Conservation (phyloP, 1,140 invertebrate species). For the Lanistes nyassanus region DNA sequence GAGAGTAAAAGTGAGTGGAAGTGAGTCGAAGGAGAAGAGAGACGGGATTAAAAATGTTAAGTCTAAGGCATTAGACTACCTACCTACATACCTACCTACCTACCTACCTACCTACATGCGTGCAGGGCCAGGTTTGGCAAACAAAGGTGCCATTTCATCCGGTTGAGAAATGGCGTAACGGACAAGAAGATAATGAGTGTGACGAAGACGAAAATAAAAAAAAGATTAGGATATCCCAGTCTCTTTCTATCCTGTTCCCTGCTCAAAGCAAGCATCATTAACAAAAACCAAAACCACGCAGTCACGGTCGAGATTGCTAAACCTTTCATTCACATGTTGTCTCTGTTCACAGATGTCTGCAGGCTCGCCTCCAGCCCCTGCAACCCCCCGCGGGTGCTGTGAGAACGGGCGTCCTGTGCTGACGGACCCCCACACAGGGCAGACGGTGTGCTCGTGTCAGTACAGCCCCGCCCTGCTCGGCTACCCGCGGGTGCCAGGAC, state of each 20-base stretch:
- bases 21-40: slow-evolving; percentile 7
- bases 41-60: background rate
- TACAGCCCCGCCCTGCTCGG: slow-evolving; percentile 75
- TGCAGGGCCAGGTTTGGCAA: no score
- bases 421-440: slow-evolving; percentile 93
- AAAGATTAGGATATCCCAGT: no score
- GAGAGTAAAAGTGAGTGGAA: slow-evolving; percentile 10
- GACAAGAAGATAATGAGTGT: no score
- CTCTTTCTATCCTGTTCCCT: no score
- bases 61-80: background rate
- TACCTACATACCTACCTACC: slow-evolving; percentile 10
- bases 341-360: slow-evolving; percentile 47
- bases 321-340: no score
- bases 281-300: no score
- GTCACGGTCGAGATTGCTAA: no score
- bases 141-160: no score
- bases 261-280: no score
- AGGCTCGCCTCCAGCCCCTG: slow-evolving; percentile 36
- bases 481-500: slow-evolving; percentile 71
- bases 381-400: slow-evolving; percentile 74
- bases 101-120: slow-evolving; percentile 7
- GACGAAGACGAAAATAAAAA: no score
- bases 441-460: slow-evolving; percentile 95
- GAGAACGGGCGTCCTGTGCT: slow-evolving; percentile 92
- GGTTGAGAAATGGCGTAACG: no score